Base-by-base conservation (phyloP, 2,113 vertebrate genomes). In the Brachionichthys hirsutus region DNA sequence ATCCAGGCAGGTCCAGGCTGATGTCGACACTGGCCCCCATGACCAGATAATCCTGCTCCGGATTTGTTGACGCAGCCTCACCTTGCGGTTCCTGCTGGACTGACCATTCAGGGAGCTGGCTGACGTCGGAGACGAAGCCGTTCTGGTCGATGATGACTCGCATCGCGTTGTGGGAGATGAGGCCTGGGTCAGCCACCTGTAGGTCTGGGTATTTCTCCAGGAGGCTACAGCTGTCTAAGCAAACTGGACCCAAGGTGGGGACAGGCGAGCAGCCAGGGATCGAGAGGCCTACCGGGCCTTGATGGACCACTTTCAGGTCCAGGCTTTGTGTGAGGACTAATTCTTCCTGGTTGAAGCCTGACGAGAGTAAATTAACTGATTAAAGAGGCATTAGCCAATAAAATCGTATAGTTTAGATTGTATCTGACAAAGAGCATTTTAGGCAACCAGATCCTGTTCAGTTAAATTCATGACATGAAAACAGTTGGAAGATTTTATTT, bases 181-280 rank as follows among this genome's bases (percentile, higher is more conserved):
- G 46, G 22, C 62, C 84, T 3, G 78, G 65, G 50, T 83, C 75
- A 5, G 54, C 77, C 72, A 88, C 82, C 62, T 84, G 85, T 12
- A 89, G 68, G 67, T 89, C 88, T 36, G 93, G 92, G 3, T 97
- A 96, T 61, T 92, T 81, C 2, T 92, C 83, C 64, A 92, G 91
- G 51, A 95, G 90, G 76, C 92, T 94, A 30, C 84, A 86, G 66
- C 75, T 81, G 0, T 90, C 89, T 63, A 91, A 86, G 48, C 41
- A 67, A 13, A 71, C 36, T 2, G 87, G 89, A 11, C 92, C 87
- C 53, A 81, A 1, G 13, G 72, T 8, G 0, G 5, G 15, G 36
- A 6, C 43, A 3, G 34, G 1, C 19, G 47, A 6, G 67, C 44
- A 48, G 1, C 83, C 69, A 13, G 91, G 91, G 75, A 94, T 91